phyloP scores from a whole-genome alignment of 2,113 vertebrate genomes.

The Daubentonia madagascariensis region DNA sequence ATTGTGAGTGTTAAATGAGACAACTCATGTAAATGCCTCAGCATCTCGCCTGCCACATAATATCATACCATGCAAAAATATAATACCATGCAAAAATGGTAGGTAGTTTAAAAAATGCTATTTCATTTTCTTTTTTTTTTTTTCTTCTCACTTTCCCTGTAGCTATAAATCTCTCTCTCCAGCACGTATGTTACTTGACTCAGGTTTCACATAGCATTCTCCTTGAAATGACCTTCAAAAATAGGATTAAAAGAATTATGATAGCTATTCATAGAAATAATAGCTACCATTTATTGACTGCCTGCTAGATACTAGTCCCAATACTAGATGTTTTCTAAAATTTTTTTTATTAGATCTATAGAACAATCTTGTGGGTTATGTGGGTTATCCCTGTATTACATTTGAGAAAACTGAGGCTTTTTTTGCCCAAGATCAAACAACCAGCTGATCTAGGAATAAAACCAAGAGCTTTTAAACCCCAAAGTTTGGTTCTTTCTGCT shows the following conservation, averaged over 20 bases:
- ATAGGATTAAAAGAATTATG: not conserved
- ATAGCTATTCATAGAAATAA: not conserved
- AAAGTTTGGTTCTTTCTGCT: not conserved
- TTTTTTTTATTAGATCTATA: not conserved
- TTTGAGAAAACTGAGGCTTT: not conserved
- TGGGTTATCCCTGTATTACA: not conserved
- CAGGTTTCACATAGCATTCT: not conserved
- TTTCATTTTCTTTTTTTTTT: not conserved
- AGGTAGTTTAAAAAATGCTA: not conserved
- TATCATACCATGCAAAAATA: not conserved
- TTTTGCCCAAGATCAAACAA: not conserved
- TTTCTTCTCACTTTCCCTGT: not conserved
- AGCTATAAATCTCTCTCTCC: not conserved
- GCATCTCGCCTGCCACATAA: not conserved
- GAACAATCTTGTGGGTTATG: not conserved
- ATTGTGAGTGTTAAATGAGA: not conserved
- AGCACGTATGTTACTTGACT: not conserved
- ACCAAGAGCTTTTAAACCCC: not conserved
- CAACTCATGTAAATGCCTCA: not conserved
- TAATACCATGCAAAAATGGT: not conserved
- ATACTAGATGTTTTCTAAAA: not conserved
- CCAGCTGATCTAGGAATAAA: not conserved
- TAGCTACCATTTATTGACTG: not conserved
- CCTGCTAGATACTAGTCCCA: not conserved
- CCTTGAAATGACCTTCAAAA: slow-evolving; percentile 6